A percentile compares a stretch with the other conserved stretches of the same genome.
Conservation (phyloP, 2,113 vertebrate genomes). For the Chaetodon trifascialis region DNA sequence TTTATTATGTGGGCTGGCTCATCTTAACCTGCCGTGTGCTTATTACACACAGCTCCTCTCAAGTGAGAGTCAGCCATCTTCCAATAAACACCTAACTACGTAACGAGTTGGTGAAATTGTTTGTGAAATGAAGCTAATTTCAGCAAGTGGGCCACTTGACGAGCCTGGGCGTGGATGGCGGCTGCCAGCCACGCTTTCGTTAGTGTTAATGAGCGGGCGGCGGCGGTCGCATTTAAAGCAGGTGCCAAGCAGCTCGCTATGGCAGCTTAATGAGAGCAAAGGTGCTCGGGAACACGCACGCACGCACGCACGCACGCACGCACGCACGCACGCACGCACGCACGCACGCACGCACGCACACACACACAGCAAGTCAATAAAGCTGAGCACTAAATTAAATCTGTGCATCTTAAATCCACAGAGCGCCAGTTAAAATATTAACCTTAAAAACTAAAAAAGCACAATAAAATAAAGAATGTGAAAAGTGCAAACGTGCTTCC, state of each 20-base stretch:
- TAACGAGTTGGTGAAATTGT: slow-evolving; percentile 84
- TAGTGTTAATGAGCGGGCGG: slow-evolving; percentile 83
- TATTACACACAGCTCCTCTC: slow-evolving; percentile 67
- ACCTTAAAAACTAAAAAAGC: slow-evolving; percentile 18
- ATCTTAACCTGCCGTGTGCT: slow-evolving; percentile 73
- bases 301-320: slow-evolving; percentile 20
- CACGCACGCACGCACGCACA: neutral
- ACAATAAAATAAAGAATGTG: slow-evolving; percentile 20
- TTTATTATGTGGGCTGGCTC: slow-evolving; percentile 74
- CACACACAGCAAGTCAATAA: slow-evolving; percentile 31
- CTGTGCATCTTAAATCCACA: slow-evolving; percentile 32
- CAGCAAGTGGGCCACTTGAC: slow-evolving; percentile 68
- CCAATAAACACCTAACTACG: slow-evolving; percentile 83
- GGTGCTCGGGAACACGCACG: slow-evolving; percentile 69
- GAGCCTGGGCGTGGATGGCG: slow-evolving; percentile 70
- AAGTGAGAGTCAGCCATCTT: slow-evolving; percentile 75
- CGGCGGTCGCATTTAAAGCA: slow-evolving; percentile 80
- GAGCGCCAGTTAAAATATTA: neutral
- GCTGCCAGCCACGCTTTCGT: slow-evolving; percentile 77
- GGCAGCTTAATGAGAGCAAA: slow-evolving; percentile 83
- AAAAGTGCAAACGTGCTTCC: slow-evolving; percentile 4
- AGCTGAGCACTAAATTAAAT: slow-evolving; percentile 16
- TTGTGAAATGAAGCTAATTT: slow-evolving; percentile 85
- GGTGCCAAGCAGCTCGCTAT: slow-evolving; percentile 82
- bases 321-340: slow-evolving; percentile 32